Percentiles rank a stretch among this genome's conserved stretches.
These are phyloP conservation scores for Gephyroberyx darwinii DNA, from an alignment of 2,797 vertebrate species.

Conservation along the genomic window DNA sequence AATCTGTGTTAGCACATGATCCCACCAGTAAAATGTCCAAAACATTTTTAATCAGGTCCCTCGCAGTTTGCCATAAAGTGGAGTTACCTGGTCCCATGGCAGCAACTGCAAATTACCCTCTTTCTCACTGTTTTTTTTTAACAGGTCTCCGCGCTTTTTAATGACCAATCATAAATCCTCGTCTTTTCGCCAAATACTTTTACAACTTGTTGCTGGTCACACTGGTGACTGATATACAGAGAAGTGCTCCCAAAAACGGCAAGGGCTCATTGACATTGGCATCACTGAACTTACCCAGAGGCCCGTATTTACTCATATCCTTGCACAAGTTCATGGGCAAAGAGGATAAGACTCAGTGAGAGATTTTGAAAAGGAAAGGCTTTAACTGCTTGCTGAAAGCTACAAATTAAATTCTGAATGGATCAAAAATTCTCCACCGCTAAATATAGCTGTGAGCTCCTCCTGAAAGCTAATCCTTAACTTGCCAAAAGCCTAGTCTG, in stretches of 20 bases:
- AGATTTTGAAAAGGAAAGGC: constrained; percentile 39
- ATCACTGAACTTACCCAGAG: constrained; percentile 22
- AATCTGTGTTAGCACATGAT: too few species aligned
- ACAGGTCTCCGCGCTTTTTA: constrained; percentile 55
- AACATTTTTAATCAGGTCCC: constrained; percentile 24
- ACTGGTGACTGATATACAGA: constrained; percentile 54
- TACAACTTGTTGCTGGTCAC: constrained; percentile 53
- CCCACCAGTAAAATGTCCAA: not conserved
- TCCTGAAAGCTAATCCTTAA: not conserved
- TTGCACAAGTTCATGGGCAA: constrained; percentile 32
- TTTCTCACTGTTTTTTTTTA: constrained; percentile 32
- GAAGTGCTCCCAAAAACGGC: constrained; percentile 57
- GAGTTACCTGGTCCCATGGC: constrained; percentile 41
- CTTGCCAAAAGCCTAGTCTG: constrained; percentile 16
- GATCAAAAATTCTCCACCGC: constrained; percentile 39
- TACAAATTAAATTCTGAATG: constrained; percentile 31
- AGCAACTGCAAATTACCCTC: constrained; percentile 14
- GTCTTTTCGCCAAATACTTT: constrained; percentile 60
- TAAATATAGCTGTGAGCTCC: not conserved
- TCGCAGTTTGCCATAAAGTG: not conserved
- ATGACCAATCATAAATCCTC: constrained; percentile 59
- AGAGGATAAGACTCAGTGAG: constrained; percentile 36
- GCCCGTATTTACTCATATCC: constrained; percentile 23
- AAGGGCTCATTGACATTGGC: constrained; percentile 54
- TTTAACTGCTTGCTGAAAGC: constrained; percentile 60